phyloP scores from a whole-genome alignment of 2,888 invertebrate species.

The Philaethria dido region DNA sequence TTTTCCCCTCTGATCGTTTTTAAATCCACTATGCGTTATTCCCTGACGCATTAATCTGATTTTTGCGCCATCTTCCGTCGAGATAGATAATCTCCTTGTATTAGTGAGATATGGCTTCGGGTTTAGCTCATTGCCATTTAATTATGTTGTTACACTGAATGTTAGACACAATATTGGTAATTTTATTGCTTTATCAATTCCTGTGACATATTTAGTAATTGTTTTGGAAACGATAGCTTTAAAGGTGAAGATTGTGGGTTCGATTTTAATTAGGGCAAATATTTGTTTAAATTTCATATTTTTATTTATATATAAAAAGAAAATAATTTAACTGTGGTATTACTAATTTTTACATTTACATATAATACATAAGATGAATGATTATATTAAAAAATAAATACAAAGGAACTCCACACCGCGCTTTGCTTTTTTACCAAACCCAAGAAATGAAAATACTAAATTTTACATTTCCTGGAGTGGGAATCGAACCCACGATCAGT shows the following conservation, averaged over 20 bases:
- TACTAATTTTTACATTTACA: no score
- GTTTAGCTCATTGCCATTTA: conserved; percentile 28
- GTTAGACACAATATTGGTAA: background rate
- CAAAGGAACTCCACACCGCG: no score
- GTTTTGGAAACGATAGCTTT: background rate
- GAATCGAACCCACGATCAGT: no score
- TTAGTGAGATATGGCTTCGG: conserved; percentile 30
- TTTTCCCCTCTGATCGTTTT: conserved; percentile 7
- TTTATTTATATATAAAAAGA: no score
- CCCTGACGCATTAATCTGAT: conserved; percentile 15
- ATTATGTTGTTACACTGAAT: conserved; percentile 4
- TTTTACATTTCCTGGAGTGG: no score
- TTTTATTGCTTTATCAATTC: background rate
- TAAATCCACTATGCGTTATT: conserved; percentile 15
- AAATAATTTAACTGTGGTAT: no score
- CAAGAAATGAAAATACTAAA: no score
- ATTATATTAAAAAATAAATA: no score
- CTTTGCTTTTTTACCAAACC: no score
- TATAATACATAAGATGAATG: no score
- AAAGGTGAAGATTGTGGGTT: background rate
- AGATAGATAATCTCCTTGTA: conserved; percentile 30
- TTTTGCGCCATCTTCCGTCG: conserved; percentile 21
- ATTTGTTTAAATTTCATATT: no score
- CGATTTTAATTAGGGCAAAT: background rate
- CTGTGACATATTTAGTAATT: background rate